Percentiles rank a stretch among this genome's conserved stretches.
Evolutionary conservation across 2,888 invertebrate genomes (phyloP).

Genomic region (Drosophila borealis): DNA sequence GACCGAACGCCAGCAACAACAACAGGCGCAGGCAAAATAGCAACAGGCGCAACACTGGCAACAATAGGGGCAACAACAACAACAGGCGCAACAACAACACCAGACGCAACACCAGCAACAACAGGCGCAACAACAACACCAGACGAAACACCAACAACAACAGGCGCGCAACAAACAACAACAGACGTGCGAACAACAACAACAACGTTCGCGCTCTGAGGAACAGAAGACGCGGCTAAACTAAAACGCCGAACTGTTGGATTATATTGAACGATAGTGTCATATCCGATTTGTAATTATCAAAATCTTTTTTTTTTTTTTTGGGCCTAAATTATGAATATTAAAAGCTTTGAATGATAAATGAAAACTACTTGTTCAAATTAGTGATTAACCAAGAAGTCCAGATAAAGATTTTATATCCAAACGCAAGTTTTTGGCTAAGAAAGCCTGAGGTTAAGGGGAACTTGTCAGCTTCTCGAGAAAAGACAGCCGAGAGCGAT

Average conservation of each 20-base stretch:
- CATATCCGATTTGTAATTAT: background rate
- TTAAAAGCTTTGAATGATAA: constrained; percentile 13
- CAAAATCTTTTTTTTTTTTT: constrained; percentile 3
- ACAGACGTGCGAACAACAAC: constrained; percentile 14
- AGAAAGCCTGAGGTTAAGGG: no score
- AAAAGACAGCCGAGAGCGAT: no score
- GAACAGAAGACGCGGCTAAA: constrained; percentile 16
- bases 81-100: constrained; percentile 5
- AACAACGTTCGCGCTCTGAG: background rate
- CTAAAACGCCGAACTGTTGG: background rate
- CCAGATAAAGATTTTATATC: no score
- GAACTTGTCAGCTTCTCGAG: no score
- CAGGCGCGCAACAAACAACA: constrained; percentile 7
- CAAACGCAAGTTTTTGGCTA: no score
- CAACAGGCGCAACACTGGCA: constrained; percentile 1
- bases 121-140: constrained; percentile 20
- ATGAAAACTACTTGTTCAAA: background rate
- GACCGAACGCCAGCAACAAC: constrained; percentile 8
- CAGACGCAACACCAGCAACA: constrained; percentile 24
- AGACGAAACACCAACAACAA: constrained; percentile 17
- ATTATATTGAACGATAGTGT: background rate
- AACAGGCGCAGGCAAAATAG: background rate
- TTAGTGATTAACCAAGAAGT: background rate
- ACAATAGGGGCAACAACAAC: background rate
- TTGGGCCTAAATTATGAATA: constrained; percentile 3